These are phyloP conservation scores for Thinocorus orbignyianus DNA, from an alignment of 2,113 vertebrate genomes.

Conservation along the genomic window DNA sequence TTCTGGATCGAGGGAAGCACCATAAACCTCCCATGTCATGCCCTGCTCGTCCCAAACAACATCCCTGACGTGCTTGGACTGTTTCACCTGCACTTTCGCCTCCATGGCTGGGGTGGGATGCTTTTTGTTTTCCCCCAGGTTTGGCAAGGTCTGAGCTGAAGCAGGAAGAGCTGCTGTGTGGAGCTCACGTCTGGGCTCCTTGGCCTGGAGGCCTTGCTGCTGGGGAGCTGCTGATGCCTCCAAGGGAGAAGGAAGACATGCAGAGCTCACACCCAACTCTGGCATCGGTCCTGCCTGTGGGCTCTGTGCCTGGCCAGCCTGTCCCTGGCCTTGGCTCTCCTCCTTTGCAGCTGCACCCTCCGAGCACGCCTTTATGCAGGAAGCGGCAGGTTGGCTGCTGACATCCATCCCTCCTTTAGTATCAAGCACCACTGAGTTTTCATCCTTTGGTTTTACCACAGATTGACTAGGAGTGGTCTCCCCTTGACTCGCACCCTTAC, in stretches of 20 bases:
- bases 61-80: conserved; percentile 84
- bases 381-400: not conserved
- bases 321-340: not conserved
- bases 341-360: not conserved
- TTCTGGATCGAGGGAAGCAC: conserved; percentile 92
- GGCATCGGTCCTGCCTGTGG: conserved; percentile 33
- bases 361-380: accelerated
- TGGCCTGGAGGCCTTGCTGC: conserved; percentile 47
- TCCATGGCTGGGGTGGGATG: conserved; percentile 45
- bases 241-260: not conserved
- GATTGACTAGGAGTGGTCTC: not conserved
- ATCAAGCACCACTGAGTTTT: conserved; percentile 4
- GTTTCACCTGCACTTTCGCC: conserved; percentile 73
- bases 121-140: conserved; percentile 59
- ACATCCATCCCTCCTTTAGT: not conserved
- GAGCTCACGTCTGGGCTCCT: conserved; percentile 42
- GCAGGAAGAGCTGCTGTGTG: not conserved
- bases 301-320: not conserved
- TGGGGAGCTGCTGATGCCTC: not conserved
- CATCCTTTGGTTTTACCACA: conserved; percentile 30
- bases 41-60: conserved; percentile 98
- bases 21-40: conserved; percentile 99
- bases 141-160: conserved; percentile 47
- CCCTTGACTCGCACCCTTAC: not conserved
- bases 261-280: not conserved